Conservation (phyloP, 2,797 vertebrate genomes). For the Platalea minor region DNA sequence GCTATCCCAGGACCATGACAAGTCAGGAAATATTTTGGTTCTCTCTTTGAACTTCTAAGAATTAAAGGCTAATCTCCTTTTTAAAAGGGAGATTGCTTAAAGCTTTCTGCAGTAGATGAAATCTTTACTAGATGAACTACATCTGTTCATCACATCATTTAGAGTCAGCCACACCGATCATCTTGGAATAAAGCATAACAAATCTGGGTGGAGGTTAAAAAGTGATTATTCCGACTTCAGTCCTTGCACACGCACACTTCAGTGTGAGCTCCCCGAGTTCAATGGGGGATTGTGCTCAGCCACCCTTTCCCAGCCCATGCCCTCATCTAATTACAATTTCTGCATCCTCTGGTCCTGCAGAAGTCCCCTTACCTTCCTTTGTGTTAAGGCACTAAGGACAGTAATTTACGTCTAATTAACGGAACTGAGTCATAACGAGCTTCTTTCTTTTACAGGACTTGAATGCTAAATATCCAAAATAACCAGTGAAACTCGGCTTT, state of each 20-base stretch:
- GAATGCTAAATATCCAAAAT: slow-evolving; percentile 74
- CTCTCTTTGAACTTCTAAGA: slow-evolving; percentile 34
- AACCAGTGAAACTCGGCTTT: slow-evolving; percentile 71
- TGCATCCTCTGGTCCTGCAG: slow-evolving; percentile 69
- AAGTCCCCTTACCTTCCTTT: slow-evolving; percentile 76
- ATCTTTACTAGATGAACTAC: background rate
- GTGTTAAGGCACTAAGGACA: slow-evolving; percentile 70
- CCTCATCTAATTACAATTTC: slow-evolving; percentile 75
- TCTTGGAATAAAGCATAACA: background rate
- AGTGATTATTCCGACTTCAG: background rate
- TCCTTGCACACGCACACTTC: background rate
- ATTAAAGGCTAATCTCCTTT: slow-evolving; percentile 27
- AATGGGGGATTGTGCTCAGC: slow-evolving; percentile 65
- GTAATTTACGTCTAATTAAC: slow-evolving; percentile 83
- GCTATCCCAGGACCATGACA: background rate
- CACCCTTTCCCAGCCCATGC: slow-evolving; percentile 57
- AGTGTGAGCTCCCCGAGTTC: background rate
- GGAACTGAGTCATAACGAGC: slow-evolving; percentile 79
- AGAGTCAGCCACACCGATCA: background rate
- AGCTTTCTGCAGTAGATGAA: background rate
- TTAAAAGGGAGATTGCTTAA: slow-evolving; percentile 6
- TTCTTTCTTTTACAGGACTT: slow-evolving; percentile 70
- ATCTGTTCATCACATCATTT: slow-evolving; percentile 2
- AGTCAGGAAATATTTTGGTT: background rate
- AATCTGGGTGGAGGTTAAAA: background rate